Evolutionary conservation across 2,888 invertebrate species (phyloP), one percentile per base, ranked within the genome.

Genomic region (Chrysolina oricalcia): DNA sequence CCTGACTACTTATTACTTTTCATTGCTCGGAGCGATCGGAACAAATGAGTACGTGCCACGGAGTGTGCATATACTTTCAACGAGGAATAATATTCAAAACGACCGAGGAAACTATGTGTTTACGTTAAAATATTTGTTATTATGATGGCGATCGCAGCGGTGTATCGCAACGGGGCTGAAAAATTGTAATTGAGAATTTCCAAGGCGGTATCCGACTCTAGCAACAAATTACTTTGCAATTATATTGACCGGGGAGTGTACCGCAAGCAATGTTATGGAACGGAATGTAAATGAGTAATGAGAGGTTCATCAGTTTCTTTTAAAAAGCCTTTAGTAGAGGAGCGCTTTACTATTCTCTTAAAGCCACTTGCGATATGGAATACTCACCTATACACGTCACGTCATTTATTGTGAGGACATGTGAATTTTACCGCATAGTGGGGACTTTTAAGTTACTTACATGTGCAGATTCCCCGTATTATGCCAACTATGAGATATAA

Each of bases 1-100:
- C 41, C 74, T 73, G 76, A 74, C 72, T 74, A 76, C 78, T 74
- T 74, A 76, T 78, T 78, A 78, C 78, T 69, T 76, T 74, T 43
- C 70, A 70, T 76, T n/a, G 56, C 76, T 68, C 17, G 62, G 59
- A 64, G 78, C 73, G 73, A 56, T 48, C 17, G 48, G 40, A 53
- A 70, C 69, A 75, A 77, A 75, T 73, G 67, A 78, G 75, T 75
- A 72, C 72, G 75, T 75, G 75, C 75, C 67, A 67, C 50, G 67
- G 63, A 62, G 72, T 72, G 68, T 72, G 72, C 75, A 72, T 70
- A 75, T 41, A 70, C 27, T 62, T 70, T 70, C 59, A 41, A 62
- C 43, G 41, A 21, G 19, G 67, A 48, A 67, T 62, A 68, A 50
- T 27, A 21, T 21, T 62, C 23, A 23, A 69, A 48, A 62, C 62